Evolutionary conservation across 2,888 invertebrate species (phyloP).

Genomic region (Archips xylosteana): DNA sequence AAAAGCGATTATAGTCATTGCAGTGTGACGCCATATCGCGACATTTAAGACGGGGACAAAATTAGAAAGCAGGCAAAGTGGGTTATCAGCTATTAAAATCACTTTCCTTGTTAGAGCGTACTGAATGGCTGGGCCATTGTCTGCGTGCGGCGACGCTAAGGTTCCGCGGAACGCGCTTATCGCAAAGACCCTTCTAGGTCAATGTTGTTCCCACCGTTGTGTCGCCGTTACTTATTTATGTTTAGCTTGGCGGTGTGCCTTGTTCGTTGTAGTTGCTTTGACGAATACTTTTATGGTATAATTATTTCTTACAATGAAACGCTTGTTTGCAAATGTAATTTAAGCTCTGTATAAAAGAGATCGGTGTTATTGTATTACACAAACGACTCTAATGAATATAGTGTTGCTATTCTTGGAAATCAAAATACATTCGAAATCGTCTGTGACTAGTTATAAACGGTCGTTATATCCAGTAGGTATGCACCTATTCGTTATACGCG

Average conservation of each 20-base stretch:
- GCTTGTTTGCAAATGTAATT: background rate
- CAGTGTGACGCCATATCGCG: slow-evolving; percentile 4
- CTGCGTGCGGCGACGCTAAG: slow-evolving; percentile 25
- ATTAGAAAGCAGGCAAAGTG: slow-evolving; percentile 43
- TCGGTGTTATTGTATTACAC: background rate
- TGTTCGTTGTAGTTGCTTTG: slow-evolving; percentile 6
- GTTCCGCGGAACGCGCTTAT: slow-evolving; percentile 31
- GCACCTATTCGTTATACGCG: too few species aligned
- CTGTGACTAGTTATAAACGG: too few species aligned
- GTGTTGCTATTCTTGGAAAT: background rate
- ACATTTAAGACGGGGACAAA: slow-evolving; percentile 15
- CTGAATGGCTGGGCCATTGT: slow-evolving; percentile 36
- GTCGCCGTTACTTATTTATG: slow-evolving; percentile 24
- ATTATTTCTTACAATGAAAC: slow-evolving; percentile 2
- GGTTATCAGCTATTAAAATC: slow-evolving; percentile 47
- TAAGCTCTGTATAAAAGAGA: background rate
- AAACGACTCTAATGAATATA: background rate
- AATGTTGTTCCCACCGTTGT: slow-evolving; percentile 41
- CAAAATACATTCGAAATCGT: background rate
- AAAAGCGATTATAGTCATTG: background rate
- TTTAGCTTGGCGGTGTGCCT: slow-evolving; percentile 1
- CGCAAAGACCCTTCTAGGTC: slow-evolving; percentile 36
- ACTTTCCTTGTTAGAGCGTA: slow-evolving; percentile 46
- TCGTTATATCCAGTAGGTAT: too few species aligned
- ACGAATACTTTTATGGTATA: slow-evolving; percentile 10